Evolutionary conservation across 2,113 vertebrate genomes (phyloP).

Genomic region (Willisornis vidua): DNA sequence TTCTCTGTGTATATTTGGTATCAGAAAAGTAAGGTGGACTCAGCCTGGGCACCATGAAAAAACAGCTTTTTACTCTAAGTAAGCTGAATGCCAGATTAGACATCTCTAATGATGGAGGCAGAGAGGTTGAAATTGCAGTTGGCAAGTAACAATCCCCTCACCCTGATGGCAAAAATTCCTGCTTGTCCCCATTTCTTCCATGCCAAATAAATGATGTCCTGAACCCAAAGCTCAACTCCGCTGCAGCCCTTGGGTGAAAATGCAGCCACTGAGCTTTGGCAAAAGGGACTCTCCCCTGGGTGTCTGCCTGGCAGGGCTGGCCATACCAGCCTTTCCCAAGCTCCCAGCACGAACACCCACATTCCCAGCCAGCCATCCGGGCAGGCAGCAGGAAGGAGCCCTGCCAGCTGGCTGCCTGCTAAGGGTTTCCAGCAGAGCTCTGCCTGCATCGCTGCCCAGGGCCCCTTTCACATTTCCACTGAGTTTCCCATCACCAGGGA

Average conservation of each 20-base stretch:
- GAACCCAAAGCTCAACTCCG: neutral
- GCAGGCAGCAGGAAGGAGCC: neutral
- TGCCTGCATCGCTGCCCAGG: neutral
- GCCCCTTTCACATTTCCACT: neutral
- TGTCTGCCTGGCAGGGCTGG: neutral
- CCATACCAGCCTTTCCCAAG: fast-evolving
- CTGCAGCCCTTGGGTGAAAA: neutral
- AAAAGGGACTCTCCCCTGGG: fast-evolving
- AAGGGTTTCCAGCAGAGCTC: neutral
- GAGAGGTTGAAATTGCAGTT: neutral
- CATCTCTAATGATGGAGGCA: neutral
- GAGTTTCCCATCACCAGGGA: neutral
- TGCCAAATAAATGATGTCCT: fast-evolving
- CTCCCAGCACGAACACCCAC: fast-evolving
- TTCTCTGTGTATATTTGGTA: neutral
- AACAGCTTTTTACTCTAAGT: neutral
- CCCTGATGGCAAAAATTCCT: neutral
- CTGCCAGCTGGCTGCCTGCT: slow-evolving; percentile 33
- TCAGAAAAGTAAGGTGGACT: neutral
- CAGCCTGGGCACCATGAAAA: neutral
- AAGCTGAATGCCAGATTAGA: neutral
- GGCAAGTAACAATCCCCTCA: neutral
- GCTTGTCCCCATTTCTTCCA: neutral
- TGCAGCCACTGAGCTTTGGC: neutral
- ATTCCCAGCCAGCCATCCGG: neutral